Percentiles rank a stretch among this genome's conserved stretches.
These are phyloP conservation scores for Chelonus formosanus DNA, from an alignment of 2,888 invertebrate genomes.

Conservation along the genomic window DNA sequence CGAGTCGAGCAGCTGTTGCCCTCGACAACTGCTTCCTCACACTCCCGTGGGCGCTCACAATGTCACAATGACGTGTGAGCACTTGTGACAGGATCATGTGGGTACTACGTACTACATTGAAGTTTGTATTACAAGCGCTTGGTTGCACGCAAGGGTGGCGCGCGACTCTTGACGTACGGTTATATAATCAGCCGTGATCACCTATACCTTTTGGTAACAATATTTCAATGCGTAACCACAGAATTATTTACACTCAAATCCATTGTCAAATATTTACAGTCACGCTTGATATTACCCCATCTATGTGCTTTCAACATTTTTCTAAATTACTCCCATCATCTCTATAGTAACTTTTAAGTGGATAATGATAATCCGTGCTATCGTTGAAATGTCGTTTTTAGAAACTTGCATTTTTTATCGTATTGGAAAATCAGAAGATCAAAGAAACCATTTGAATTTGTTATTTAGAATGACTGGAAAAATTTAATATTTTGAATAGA, in stretches of 20 bases:
- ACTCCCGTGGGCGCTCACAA: conserved; percentile 58
- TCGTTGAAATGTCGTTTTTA: too few species aligned
- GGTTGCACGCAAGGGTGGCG: conserved; percentile 55
- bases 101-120: conserved; percentile 50
- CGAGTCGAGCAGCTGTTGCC: conserved; percentile 62
- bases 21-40: conserved; percentile 58
- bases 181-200: too few species aligned
- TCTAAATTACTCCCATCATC: conserved; percentile 12
- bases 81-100: conserved; percentile 61
- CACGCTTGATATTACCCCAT: conserved; percentile 29
- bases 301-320: conserved; percentile 16
- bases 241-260: conserved; percentile 18
- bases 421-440: too few species aligned
- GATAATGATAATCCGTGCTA: too few species aligned
- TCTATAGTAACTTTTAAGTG: neutral
- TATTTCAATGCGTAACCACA: conserved; percentile 4
- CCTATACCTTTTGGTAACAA: too few species aligned
- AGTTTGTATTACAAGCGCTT: conserved; percentile 60
- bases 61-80: conserved; percentile 62
- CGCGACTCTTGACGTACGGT: conserved; percentile 54
- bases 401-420: too few species aligned
- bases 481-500: too few species aligned
- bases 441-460: too few species aligned
- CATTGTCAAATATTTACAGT: conserved; percentile 17
- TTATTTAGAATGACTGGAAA: too few species aligned